Evolutionary conservation across 2,888 invertebrate genomes (phyloP).

Genomic region (Operophtera brumata): DNA sequence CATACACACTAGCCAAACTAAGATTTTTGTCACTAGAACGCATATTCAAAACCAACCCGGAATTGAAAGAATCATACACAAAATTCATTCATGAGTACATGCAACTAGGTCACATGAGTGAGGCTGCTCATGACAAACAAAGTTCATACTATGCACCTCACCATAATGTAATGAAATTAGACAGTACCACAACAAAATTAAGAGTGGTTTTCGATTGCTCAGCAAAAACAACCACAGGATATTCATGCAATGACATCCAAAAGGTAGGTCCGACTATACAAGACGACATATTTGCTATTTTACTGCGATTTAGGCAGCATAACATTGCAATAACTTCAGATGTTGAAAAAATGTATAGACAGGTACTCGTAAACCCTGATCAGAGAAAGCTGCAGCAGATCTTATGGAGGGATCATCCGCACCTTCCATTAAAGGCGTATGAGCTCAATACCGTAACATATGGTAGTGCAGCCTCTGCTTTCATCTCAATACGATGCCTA

Average conservation of each 20-base stretch:
- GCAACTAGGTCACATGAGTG: not conserved
- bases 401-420: slow-evolving; percentile 28
- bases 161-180: slow-evolving; percentile 33
- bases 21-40: not conserved
- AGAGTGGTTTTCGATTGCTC: slow-evolving; percentile 38
- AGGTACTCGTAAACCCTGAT: slow-evolving; percentile 9
- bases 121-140: not conserved
- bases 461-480: slow-evolving; percentile 27
- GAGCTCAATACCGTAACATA: slow-evolving; percentile 32
- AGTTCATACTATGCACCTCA: slow-evolving; percentile 35
- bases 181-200: slow-evolving; percentile 32
- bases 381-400: slow-evolving; percentile 32
- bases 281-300: slow-evolving; percentile 28
- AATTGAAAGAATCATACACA: not conserved
- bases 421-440: slow-evolving; percentile 17
- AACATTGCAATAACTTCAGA: slow-evolving; percentile 27
- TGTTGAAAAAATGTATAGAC: slow-evolving; percentile 31
- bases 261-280: slow-evolving; percentile 28
- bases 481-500: not conserved
- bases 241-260: slow-evolving; percentile 31
- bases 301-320: slow-evolving; percentile 32
- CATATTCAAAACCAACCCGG: not conserved
- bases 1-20: not conserved
- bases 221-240: slow-evolving; percentile 25
- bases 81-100: not conserved